Percentiles rank a stretch among this genome's conserved stretches.
Conservation (phyloP, 2,797 vertebrate genomes). For the Enteromius treurensis region DNA sequence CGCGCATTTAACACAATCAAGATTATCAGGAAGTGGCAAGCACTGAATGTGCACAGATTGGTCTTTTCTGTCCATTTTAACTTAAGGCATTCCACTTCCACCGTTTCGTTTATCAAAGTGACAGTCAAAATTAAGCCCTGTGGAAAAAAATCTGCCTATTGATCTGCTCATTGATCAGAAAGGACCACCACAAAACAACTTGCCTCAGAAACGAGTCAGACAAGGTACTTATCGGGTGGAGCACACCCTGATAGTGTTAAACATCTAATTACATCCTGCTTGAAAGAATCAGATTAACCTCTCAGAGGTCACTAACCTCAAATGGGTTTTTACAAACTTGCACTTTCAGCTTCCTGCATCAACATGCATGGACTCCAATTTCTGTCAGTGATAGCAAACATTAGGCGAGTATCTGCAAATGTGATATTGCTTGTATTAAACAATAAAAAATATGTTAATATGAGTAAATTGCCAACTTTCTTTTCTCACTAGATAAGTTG, state of each 20-base stretch:
- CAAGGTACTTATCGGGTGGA: constrained; percentile 47
- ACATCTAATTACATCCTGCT: constrained; percentile 54
- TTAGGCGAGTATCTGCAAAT: background rate
- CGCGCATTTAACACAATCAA: background rate
- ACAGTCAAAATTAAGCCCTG: constrained; percentile 52
- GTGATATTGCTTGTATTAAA: background rate
- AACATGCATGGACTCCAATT: background rate
- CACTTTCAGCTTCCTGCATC: constrained; percentile 18
- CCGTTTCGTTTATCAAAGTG: constrained; percentile 34
- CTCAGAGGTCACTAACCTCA: constrained; percentile 23
- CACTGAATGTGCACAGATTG: constrained; percentile 15
- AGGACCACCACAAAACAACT: constrained; percentile 35
- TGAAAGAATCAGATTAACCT: constrained; percentile 44
- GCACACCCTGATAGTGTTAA: constrained; percentile 40
- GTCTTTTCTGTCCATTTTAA: constrained; percentile 16
- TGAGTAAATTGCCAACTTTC: background rate
- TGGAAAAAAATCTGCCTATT: constrained; percentile 47
- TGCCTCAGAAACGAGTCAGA: constrained; percentile 51
- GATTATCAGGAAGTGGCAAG: constrained; percentile 1
- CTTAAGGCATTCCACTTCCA: constrained; percentile 34
- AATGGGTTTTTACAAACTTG: constrained; percentile 19
- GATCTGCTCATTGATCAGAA: constrained; percentile 60
- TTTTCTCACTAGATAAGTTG: background rate
- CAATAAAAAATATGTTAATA: background rate
- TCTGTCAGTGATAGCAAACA: background rate